Evolutionary conservation across 2,888 invertebrate species (phyloP).

Genomic region (Mylabris sibirica): DNA sequence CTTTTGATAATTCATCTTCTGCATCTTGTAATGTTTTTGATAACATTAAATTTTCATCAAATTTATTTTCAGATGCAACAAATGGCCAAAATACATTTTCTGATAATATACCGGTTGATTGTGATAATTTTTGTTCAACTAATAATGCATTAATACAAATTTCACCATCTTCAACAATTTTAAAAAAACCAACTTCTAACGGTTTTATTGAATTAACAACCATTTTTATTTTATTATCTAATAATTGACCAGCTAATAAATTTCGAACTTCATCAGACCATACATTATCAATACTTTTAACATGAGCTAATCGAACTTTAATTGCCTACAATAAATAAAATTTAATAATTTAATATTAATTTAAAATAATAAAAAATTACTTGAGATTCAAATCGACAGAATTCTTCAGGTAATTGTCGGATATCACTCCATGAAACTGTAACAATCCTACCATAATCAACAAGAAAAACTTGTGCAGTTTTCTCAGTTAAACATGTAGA

Average conservation of each 20-base stretch:
- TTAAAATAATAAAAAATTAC: slow-evolving; percentile 26
- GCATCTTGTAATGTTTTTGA: slow-evolving; percentile 39
- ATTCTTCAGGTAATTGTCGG: slow-evolving; percentile 60
- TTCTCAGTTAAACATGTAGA: slow-evolving; percentile 59
- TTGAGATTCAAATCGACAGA: slow-evolving; percentile 51
- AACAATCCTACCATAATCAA: slow-evolving; percentile 70
- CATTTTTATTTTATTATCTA: slow-evolving; percentile 56
- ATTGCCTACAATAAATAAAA: slow-evolving; percentile 22
- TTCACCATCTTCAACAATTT: slow-evolving; percentile 52
- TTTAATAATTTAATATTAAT: no score
- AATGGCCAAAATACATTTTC: slow-evolving; percentile 60
- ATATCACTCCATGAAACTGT: slow-evolving; percentile 64
- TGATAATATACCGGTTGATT: slow-evolving; percentile 64
- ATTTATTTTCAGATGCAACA: slow-evolving; percentile 39
- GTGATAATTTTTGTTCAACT: slow-evolving; percentile 62
- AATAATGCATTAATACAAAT: slow-evolving; percentile 65
- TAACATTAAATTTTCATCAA: slow-evolving; percentile 36
- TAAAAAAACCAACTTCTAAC: slow-evolving; percentile 60
- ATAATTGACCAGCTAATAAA: slow-evolving; percentile 56
- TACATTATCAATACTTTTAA: slow-evolving; percentile 52
- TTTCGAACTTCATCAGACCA: slow-evolving; percentile 57
- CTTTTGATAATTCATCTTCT: slow-evolving; percentile 19
- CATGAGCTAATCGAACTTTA: slow-evolving; percentile 17
- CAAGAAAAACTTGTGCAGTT: slow-evolving; percentile 66
- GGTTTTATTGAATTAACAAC: slow-evolving; percentile 52